Conservation (phyloP, 35 echinoderm and acorn worm genomes). For the Lytechinus pictus region DNA sequence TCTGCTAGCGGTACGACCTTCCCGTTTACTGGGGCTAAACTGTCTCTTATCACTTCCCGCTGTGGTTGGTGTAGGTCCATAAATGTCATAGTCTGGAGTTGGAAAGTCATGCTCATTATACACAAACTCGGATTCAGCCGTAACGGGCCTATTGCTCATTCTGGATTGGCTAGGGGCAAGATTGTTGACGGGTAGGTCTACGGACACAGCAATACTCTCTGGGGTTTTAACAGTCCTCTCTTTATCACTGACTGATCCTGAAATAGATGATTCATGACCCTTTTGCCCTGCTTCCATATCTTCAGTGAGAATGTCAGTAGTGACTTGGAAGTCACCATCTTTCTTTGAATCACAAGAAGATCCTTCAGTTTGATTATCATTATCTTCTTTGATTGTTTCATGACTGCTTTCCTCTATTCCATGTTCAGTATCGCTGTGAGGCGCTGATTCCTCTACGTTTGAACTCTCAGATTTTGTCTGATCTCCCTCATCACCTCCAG, state of each 20-base stretch:
- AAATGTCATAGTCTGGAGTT: conserved; percentile 82
- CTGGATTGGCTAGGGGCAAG: conserved; percentile 40
- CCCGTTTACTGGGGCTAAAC: conserved; percentile 19
- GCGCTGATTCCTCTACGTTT: no score
- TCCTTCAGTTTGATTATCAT: not conserved
- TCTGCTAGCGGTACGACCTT: conserved; percentile 38
- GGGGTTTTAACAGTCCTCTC: conserved; percentile 30
- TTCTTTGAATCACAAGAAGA: not conserved
- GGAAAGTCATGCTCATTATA: conserved; percentile 81
- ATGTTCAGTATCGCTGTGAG: not conserved
- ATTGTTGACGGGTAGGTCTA: not conserved
- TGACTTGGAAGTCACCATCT: conserved; percentile 13
- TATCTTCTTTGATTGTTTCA: not conserved
- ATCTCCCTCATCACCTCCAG: not conserved
- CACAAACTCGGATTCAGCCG: conserved; percentile 64
- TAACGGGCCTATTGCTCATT: conserved; percentile 44
- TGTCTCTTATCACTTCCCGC: conserved; percentile 56
- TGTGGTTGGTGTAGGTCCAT: conserved; percentile 47
- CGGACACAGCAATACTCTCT: conserved; percentile 37
- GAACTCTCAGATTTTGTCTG: not conserved
- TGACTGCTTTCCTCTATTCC: not conserved
- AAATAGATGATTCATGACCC: not conserved
- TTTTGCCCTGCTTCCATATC: conserved; percentile 35
- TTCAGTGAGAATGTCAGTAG: conserved; percentile 37
- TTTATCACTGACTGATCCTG: not conserved